A percentile compares a stretch with the other conserved stretches of the same genome.
phyloP scores from a whole-genome alignment of 2,113 vertebrate genomes.

The Apodemus sylvaticus region DNA sequence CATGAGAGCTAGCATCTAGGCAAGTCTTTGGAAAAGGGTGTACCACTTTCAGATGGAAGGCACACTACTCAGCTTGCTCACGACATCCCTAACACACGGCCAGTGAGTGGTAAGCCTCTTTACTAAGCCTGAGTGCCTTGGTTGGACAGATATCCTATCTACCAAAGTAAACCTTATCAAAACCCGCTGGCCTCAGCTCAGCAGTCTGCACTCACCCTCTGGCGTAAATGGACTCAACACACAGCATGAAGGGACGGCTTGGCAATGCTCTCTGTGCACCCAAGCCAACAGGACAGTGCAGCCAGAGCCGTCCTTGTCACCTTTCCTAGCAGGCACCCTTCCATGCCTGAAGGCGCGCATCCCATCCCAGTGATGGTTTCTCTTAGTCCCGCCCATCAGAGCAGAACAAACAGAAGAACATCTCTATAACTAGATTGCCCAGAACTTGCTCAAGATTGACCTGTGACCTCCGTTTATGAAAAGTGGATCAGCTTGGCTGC shows the following conservation, averaged over 20 bases:
- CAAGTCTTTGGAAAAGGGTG: not conserved
- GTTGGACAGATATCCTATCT: fast-evolving
- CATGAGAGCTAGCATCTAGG: not conserved
- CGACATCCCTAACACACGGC: fast-evolving
- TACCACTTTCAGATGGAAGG: not conserved
- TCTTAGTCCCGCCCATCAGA: constrained; percentile 46
- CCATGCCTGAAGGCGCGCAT: fast-evolving
- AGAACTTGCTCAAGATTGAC: constrained; percentile 78
- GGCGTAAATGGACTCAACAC: fast-evolving
- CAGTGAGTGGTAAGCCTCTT: not conserved
- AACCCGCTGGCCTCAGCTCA: fast-evolving
- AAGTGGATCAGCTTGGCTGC: constrained; percentile 77
- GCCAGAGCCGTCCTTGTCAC: not conserved
- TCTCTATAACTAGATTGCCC: constrained; percentile 74
- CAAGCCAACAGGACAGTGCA: fast-evolving
- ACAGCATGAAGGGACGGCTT: not conserved
- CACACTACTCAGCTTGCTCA: not conserved
- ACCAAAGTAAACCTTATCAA: not conserved
- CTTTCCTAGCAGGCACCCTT: not conserved
- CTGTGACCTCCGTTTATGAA: constrained; percentile 77
- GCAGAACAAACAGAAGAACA: constrained; percentile 62
- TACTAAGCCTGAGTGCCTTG: no score
- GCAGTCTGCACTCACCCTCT: not conserved
- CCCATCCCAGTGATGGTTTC: constrained; percentile 34
- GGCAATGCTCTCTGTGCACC: fast-evolving